Conservation (phyloP, 2,888 invertebrate genomes). For the Frankliniella fusca region DNA sequence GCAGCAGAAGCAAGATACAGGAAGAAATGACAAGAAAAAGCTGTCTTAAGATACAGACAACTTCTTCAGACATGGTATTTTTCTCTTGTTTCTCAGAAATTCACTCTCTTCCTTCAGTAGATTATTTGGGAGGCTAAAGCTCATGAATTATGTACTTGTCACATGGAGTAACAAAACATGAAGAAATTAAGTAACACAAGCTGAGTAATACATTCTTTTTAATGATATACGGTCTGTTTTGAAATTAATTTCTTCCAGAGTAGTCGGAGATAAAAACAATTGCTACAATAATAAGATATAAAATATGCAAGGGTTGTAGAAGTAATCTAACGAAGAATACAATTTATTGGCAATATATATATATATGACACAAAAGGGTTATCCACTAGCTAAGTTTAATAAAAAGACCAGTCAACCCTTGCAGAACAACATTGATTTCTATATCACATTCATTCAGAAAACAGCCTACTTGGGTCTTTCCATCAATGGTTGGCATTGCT, state of each 20-base stretch:
- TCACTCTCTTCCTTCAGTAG: too few species aligned
- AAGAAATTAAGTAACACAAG: not conserved
- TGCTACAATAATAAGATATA: conserved; percentile 12
- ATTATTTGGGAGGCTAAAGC: too few species aligned
- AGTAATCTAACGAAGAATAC: not conserved
- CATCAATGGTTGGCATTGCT: not conserved
- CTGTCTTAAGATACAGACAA: too few species aligned
- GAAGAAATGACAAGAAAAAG: too few species aligned
- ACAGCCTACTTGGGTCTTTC: not conserved
- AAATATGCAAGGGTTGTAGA: conserved; percentile 13
- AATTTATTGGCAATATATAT: conserved; percentile 21
- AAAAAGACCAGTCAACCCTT: conserved; percentile 22
- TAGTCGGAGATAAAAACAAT: conserved; percentile 7
- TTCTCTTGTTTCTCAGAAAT: too few species aligned
- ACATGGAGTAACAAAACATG: not conserved
- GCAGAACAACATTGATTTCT: conserved; percentile 10
- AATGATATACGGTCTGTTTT: not conserved
- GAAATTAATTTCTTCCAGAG: not conserved
- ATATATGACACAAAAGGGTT: conserved; percentile 16
- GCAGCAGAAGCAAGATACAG: too few species aligned
- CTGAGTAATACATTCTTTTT: not conserved
- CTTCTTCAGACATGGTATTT: too few species aligned
- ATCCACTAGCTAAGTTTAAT: not conserved
- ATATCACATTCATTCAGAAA: conserved; percentile 23
- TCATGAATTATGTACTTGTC: too few species aligned